Base-by-base conservation (phyloP, 2,888 invertebrate genomes). In the Chymomyza amoena region DNA sequence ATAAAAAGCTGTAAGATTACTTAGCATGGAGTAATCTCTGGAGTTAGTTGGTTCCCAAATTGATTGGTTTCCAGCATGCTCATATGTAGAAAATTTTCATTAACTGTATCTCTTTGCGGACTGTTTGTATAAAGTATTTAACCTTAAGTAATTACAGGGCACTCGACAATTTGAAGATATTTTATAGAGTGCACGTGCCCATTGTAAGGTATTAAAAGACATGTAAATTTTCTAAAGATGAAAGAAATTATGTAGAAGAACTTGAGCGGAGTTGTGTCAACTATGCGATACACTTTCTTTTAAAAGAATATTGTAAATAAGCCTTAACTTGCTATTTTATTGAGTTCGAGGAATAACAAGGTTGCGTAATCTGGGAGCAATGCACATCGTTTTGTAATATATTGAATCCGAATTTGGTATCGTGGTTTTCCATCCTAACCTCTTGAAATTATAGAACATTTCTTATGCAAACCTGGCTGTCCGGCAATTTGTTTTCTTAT, bases 1-100 rank as follows among this genome's bases (percentile, higher is more conserved):
- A 64, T 64, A 73, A 66, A 66, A 65, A 54, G 36, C 36, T 36
- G 36, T n/a, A 15, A 57, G 28, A 54, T 54, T 32, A 32, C 32
- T 32, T 54, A 54, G 54, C 54, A 54, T 45, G 13, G 13, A 45
- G 39, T 7, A 7, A 32, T 45, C 39, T 45, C 4, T 45, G 39
- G 4, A 13, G 10, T 45, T 45, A 13, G 13, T 13, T 45, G 39
- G 39, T 45, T 45, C 13, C 13, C 13, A 45, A 45, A 45, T 45
- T 45, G 39, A 45, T 45, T 45, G 10, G 39, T 45, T 10, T 6
- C 32, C 6, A 32, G 32, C 9, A 6, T 7, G 32, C 9, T 32
- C 32, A 9, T 6, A 32, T 6, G 32, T 9, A 32, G 32, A 32
- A 32, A 32, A 9, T 7, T 32, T 32, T 45, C 39, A 45, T 45